These are phyloP conservation scores for Muricea muricata DNA, from an alignment of 92 coral and sea anemone species.

Conservation along the genomic window DNA sequence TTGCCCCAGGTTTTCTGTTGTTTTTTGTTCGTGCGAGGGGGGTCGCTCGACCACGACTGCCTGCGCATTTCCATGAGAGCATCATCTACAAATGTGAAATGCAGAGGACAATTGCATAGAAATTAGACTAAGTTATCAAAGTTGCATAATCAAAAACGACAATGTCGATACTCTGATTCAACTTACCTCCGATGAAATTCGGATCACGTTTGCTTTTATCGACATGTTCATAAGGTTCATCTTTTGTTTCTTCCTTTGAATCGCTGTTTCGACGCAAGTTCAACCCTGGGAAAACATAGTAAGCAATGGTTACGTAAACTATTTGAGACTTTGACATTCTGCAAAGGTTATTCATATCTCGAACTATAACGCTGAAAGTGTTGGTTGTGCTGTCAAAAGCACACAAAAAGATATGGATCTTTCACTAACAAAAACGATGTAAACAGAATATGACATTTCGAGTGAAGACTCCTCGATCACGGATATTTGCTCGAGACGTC, in stretches of 20 bases:
- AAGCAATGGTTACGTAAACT: background rate
- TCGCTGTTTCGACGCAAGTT: background rate
- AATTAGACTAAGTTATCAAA: no score
- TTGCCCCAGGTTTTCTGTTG: background rate
- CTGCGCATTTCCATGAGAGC: constrained; percentile 26
- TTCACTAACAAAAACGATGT: no score
- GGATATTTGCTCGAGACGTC: no score
- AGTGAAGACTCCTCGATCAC: no score
- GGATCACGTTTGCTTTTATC: background rate
- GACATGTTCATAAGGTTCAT: background rate
- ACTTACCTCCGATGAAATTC: background rate
- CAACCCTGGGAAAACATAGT: background rate
- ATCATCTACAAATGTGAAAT: background rate
- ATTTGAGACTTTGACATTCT: no score
- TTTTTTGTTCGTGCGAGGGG: background rate
- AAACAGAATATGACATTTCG: no score
- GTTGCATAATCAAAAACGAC: no score
- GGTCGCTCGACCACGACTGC: constrained; percentile 11
- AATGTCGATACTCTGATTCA: no score
- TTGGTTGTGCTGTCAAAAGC: no score
- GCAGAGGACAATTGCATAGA: background rate
- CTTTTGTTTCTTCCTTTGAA: background rate
- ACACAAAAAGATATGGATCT: no score
- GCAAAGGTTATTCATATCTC: no score
- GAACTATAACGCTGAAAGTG: no score